Conservation (phyloP, 2,797 vertebrate genomes). For the Bucorvus abyssinicus region DNA sequence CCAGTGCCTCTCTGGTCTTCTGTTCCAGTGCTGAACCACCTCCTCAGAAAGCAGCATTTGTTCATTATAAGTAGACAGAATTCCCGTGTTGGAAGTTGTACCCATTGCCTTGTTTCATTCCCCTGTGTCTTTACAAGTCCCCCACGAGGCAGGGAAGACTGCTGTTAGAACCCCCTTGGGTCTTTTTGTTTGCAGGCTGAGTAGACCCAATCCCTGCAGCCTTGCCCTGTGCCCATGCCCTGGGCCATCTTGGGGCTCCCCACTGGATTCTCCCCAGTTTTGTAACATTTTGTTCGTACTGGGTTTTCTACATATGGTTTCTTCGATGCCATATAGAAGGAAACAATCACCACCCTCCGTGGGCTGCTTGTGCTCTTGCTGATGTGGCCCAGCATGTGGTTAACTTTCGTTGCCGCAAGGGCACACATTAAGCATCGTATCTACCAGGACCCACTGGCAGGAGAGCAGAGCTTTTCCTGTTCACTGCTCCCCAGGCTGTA, state of each 20-base stretch:
- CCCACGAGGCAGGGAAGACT: neutral
- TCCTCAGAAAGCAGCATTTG: neutral
- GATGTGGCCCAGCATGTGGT: neutral
- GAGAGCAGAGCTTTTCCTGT: neutral
- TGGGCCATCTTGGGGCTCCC: neutral
- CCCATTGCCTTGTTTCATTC: neutral
- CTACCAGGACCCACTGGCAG: neutral
- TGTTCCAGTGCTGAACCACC: neutral
- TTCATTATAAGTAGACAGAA: neutral
- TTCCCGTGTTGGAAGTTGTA: neutral
- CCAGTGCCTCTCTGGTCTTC: neutral
- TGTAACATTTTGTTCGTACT: neutral
- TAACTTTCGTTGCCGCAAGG: neutral
- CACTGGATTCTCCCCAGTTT: neutral
- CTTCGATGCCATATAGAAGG: neutral
- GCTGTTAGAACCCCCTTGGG: neutral
- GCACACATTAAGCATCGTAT: neutral
- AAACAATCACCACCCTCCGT: neutral
- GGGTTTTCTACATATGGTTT: neutral
- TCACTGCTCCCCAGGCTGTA: neutral
- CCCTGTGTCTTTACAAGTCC: neutral
- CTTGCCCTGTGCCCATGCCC: neutral
- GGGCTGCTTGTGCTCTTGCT: neutral
- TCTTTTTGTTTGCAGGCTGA: neutral
- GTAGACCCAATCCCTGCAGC: neutral